These are phyloP conservation scores for Plectrocnemia conspersa DNA, from an alignment of 1,140 invertebrate species.

Conservation along the genomic window DNA sequence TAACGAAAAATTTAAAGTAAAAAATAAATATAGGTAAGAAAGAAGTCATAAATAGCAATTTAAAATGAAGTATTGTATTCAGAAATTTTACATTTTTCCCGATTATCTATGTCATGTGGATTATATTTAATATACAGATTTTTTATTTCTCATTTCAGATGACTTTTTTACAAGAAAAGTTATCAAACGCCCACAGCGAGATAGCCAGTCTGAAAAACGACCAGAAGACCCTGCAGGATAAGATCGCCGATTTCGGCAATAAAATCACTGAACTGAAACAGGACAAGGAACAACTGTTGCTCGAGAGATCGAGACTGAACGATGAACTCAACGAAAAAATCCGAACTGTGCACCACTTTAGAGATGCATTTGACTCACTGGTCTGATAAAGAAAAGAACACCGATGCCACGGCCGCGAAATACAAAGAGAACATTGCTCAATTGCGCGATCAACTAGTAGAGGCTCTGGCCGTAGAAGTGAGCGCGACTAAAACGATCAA, in stretches of 20 bases:
- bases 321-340: slow-evolving; percentile 15
- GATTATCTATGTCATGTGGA: background rate
- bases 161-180: slow-evolving; percentile 22
- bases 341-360: slow-evolving; percentile 25
- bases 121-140: background rate
- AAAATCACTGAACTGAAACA: slow-evolving; percentile 22
- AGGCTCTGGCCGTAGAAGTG: slow-evolving; percentile 20
- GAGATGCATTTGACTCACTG: slow-evolving; percentile 20
- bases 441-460: slow-evolving; percentile 21
- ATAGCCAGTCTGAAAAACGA: slow-evolving; percentile 24
- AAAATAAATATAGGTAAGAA: too few relatives aligned
- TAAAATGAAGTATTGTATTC: background rate
- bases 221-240: slow-evolving; percentile 9
- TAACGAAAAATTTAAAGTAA: too few relatives aligned
- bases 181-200: slow-evolving; percentile 19
- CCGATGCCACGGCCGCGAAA: slow-evolving; percentile 22
- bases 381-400: slow-evolving; percentile 27
- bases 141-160: slow-evolving; percentile 26
- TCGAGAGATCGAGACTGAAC: slow-evolving; percentile 11
- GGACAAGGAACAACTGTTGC: slow-evolving; percentile 12
- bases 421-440: slow-evolving; percentile 28
- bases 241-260: slow-evolving; percentile 12
- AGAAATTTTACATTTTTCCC: too few relatives aligned
- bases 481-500: slow-evolving; percentile 20
- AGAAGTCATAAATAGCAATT: too few relatives aligned